These are phyloP conservation scores for Enteromius anoplus DNA, from an alignment of 2,797 vertebrate genomes.

Conservation along the genomic window DNA sequence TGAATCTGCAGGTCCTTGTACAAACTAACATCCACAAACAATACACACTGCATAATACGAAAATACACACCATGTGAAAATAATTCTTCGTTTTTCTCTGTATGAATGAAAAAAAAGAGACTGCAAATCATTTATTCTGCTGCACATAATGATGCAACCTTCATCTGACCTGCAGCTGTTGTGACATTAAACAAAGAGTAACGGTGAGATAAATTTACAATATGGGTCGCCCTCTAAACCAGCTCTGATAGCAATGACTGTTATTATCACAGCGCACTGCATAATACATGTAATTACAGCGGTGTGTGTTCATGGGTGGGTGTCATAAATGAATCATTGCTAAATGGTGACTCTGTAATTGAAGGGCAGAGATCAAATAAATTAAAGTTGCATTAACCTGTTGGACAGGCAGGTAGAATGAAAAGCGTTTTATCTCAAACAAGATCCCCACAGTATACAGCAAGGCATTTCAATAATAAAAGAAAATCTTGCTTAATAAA, in stretches of 20 bases:
- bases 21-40: not conserved
- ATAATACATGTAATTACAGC: conserved; percentile 43
- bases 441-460: not conserved
- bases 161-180: conserved; percentile 34
- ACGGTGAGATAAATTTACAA: conserved; percentile 43
- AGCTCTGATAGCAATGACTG: conserved; percentile 39
- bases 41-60: not conserved
- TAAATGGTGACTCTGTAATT: conserved; percentile 20
- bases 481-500: not conserved
- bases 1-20: not conserved
- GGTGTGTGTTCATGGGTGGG: conserved; percentile 3
- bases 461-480: not conserved
- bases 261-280: conserved; percentile 44
- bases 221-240: conserved; percentile 35
- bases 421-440: not conserved
- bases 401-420: conserved; percentile 8
- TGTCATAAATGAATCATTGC: conserved; percentile 25
- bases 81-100: conserved; percentile 2
- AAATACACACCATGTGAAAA: conserved; percentile 6
- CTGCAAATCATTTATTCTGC: conserved; percentile 15
- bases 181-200: conserved; percentile 42
- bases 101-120: conserved; percentile 14
- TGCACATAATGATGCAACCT: conserved; percentile 16
- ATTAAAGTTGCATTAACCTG: conserved; percentile 38
- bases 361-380: conserved; percentile 44